Evolutionary conservation across 1,140 invertebrate species (phyloP).

Genomic region (Medauroidea extradentata): DNA sequence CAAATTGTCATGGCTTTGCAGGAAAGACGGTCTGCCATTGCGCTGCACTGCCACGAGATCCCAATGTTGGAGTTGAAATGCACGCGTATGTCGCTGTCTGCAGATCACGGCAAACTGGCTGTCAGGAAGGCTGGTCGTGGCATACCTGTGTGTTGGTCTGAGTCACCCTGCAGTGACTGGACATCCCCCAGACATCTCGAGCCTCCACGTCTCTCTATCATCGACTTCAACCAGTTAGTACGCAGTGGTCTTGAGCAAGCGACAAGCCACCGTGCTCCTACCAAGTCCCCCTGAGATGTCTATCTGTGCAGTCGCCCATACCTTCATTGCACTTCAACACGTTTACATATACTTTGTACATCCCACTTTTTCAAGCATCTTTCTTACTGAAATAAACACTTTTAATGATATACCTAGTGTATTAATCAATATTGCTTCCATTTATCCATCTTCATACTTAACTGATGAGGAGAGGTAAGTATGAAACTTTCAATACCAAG

Average conservation of each 20-base stretch:
- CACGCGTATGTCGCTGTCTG: slow-evolving; percentile 5
- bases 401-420: too few species aligned
- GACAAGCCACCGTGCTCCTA: slow-evolving; percentile 19
- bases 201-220: slow-evolving; percentile 61
- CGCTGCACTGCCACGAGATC: background rate
- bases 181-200: slow-evolving; percentile 32
- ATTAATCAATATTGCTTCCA: too few species aligned
- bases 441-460: too few species aligned
- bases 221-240: slow-evolving; percentile 67
- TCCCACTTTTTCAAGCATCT: too few species aligned
- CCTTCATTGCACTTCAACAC: too few species aligned
- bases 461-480: too few species aligned
- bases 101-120: slow-evolving; percentile 7
- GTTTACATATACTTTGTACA: too few species aligned
- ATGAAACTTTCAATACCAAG: too few species aligned
- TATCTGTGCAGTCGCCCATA: too few species aligned
- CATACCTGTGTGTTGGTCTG: slow-evolving; percentile 18
- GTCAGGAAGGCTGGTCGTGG: slow-evolving; percentile 34
- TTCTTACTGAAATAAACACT: too few species aligned
- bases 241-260: slow-evolving; percentile 51
- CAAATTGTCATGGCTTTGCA: background rate
- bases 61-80: background rate
- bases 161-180: slow-evolving; percentile 4
- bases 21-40: background rate
- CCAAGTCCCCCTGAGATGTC: too few species aligned